phyloP scores from a whole-genome alignment of 2,113 vertebrate species.

The Indicator indicator region DNA sequence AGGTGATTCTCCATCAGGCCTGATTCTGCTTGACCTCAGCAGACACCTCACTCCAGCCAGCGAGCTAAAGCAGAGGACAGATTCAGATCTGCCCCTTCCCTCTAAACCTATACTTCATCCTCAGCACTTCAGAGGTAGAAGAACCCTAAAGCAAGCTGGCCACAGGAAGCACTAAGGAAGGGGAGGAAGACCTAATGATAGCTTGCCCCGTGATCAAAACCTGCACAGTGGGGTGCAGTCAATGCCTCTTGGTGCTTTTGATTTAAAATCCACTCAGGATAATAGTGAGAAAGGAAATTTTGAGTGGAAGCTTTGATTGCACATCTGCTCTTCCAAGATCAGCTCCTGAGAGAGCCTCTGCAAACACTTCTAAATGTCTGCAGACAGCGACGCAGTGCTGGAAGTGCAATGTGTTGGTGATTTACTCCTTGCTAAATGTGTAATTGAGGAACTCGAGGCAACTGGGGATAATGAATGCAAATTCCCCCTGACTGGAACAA shows the following conservation, averaged over 20 bases:
- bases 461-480: constrained; percentile 10
- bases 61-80: background rate
- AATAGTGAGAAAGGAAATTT: background rate
- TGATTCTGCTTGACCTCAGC: background rate
- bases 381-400: background rate
- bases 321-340: background rate
- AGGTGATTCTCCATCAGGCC: background rate
- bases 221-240: background rate
- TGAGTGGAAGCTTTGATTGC: background rate
- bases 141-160: background rate
- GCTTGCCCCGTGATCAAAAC: background rate
- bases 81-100: background rate
- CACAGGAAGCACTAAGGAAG: background rate
- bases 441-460: background rate
- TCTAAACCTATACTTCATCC: background rate
- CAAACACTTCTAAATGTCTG: background rate
- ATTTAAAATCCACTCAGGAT: background rate
- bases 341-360: background rate
- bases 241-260: background rate
- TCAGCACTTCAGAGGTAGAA: background rate
- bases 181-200: background rate
- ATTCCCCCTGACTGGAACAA: background rate
- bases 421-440: background rate
- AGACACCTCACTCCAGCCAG: background rate
- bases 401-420: background rate